A percentile compares a stretch with the other conserved stretches of the same genome.
Conservation (phyloP, 2,113 vertebrate genomes). For the Gorsachius goisagi region DNA sequence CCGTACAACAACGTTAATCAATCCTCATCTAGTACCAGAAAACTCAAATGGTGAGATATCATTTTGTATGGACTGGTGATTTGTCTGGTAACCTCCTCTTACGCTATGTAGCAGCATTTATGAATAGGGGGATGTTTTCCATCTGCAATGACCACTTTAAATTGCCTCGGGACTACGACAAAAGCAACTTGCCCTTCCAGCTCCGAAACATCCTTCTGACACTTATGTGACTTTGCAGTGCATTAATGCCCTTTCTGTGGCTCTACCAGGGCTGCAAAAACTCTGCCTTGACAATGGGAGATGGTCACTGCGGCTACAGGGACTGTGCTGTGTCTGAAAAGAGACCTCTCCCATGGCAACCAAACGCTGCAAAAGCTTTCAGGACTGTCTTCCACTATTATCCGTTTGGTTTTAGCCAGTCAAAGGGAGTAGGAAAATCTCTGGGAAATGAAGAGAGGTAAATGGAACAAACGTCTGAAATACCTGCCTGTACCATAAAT, state of each 20-base stretch:
- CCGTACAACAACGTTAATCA: rapidly evolving
- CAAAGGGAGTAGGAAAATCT: neutral
- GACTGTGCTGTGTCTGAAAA: neutral
- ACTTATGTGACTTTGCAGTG: neutral
- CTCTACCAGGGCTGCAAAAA: neutral
- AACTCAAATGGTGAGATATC: neutral
- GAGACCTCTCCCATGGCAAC: neutral
- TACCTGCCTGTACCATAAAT: neutral
- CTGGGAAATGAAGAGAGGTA: neutral
- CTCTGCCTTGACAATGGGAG: neutral
- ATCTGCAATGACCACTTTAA: neutral
- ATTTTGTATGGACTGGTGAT: neutral
- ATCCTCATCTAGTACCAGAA: neutral
- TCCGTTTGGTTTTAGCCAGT: neutral
- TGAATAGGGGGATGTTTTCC: neutral
- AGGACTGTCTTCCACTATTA: neutral
- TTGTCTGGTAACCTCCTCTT: neutral
- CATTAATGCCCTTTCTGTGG: neutral
- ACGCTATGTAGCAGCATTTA: neutral
- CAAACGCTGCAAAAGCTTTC: neutral
- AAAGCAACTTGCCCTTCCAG: neutral
- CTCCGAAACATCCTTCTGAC: neutral
- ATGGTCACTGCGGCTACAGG: neutral
- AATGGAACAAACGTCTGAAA: neutral
- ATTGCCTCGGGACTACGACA: neutral